Percentiles rank a stretch among this genome's conserved stretches.
Conservation (phyloP, 2,888 invertebrate species). For the Chironomus tentans region DNA sequence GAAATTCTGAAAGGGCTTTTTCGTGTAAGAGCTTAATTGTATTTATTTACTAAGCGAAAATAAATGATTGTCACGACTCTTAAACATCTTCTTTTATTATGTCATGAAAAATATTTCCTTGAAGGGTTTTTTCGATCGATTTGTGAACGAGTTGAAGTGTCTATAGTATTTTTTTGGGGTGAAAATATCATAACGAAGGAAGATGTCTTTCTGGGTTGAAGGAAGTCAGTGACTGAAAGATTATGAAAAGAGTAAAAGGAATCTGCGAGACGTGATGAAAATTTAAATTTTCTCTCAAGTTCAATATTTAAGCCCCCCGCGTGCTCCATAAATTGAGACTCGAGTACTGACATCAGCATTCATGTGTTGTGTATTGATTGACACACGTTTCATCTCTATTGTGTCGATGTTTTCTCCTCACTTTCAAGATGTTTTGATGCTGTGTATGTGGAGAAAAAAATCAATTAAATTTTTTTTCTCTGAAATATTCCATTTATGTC, state of each 20-base stretch:
- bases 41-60: too few relatives aligned
- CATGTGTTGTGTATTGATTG: slow-evolving; percentile 1
- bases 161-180: too few relatives aligned
- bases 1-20: too few relatives aligned
- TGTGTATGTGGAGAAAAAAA: background rate
- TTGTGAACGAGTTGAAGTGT: background rate
- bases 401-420: background rate
- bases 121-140: background rate
- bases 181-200: too few relatives aligned
- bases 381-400: slow-evolving; percentile 3
- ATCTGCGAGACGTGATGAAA: background rate
- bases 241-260: background rate
- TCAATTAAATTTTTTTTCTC: background rate
- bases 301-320: background rate
- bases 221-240: background rate
- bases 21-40: too few relatives aligned
- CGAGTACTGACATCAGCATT: background rate
- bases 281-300: background rate
- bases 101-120: too few relatives aligned
- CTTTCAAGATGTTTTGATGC: too few relatives aligned
- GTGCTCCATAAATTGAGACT: background rate
- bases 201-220: background rate
- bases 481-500: background rate
- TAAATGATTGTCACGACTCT: too few relatives aligned
- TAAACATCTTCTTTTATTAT: too few relatives aligned